These are phyloP conservation scores for Tachina lurida DNA, from an alignment of 2,888 invertebrate species.

Conservation along the genomic window DNA sequence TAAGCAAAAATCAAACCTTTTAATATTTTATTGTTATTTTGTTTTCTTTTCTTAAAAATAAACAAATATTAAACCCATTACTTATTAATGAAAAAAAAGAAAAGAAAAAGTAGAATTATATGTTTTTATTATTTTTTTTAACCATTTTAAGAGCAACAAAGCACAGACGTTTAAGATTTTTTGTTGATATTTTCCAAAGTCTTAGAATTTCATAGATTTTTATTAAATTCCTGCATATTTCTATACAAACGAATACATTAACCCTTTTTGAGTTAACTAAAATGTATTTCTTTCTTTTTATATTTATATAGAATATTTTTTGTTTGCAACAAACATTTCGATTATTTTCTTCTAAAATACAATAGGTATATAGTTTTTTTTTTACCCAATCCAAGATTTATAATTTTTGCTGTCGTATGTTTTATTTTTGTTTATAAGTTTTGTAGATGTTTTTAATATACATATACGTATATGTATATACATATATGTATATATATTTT, in stretches of 20 bases:
- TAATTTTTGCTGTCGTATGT: slow-evolving; percentile 45
- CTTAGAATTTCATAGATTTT: slow-evolving; percentile 10
- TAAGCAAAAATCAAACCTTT: slow-evolving; percentile 26
- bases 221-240: slow-evolving; percentile 11
- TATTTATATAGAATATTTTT: slow-evolving; percentile 20
- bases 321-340: slow-evolving; percentile 58
- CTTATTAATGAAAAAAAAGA: slow-evolving; percentile 35
- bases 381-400: slow-evolving; percentile 61
- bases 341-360: slow-evolving; percentile 34
- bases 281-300: slow-evolving; percentile 17
- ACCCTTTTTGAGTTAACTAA: slow-evolving; percentile 7
- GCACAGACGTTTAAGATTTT: not conserved
- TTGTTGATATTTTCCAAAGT: slow-evolving; percentile 1
- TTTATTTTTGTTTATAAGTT: slow-evolving; percentile 25
- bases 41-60: slow-evolving; percentile 48
- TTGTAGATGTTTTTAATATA: too few species aligned
- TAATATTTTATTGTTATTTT: not conserved
- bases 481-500: too few species aligned
- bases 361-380: not conserved
- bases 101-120: too few species aligned
- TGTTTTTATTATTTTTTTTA: slow-evolving; percentile 3
- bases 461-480: too few species aligned
- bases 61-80: slow-evolving; percentile 54
- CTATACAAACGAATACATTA: slow-evolving; percentile 22
- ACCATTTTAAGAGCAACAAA: slow-evolving; percentile 1